phyloP scores from a whole-genome alignment of 2,113 vertebrate genomes.

The Antennarius striatus region DNA sequence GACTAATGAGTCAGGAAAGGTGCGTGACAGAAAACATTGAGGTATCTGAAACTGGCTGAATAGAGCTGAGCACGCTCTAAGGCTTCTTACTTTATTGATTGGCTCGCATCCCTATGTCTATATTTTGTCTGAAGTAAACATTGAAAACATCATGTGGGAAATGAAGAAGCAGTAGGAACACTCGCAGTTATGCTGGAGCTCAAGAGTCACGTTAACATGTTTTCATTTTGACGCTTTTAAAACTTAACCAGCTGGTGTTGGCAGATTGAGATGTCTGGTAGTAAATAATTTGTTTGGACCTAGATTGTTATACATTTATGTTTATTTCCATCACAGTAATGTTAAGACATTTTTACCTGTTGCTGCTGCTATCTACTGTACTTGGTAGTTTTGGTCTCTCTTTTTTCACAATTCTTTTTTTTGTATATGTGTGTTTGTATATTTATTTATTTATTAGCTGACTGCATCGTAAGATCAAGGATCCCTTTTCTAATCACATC shows the following conservation, averaged over 20 bases:
- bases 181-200: not conserved
- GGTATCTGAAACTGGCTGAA: constrained; percentile 8
- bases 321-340: not conserved
- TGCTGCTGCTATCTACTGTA: not conserved
- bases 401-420: not conserved
- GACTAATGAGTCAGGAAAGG: constrained; percentile 35
- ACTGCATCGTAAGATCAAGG: constrained; percentile 47
- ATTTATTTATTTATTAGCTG: constrained; percentile 19
- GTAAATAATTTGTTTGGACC: not conserved
- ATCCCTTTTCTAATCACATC: constrained; percentile 54
- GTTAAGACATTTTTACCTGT: not conserved
- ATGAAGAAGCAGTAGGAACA: not conserved
- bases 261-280: not conserved
- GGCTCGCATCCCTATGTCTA: not conserved
- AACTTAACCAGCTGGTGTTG: too few relatives aligned
- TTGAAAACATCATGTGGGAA: constrained; percentile 1
- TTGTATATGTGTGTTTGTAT: not conserved
- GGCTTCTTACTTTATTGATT: constrained; percentile 8
- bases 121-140: not conserved
- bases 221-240: not conserved
- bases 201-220: not conserved
- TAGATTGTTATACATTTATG: not conserved
- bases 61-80: not conserved
- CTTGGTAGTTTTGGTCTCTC: too few relatives aligned
- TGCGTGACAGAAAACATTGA: constrained; percentile 8